Evolutionary conservation across 2,113 vertebrate genomes (phyloP), one percentile per base, ranked within the genome.

Genomic region (Rhinoderma darwinii): DNA sequence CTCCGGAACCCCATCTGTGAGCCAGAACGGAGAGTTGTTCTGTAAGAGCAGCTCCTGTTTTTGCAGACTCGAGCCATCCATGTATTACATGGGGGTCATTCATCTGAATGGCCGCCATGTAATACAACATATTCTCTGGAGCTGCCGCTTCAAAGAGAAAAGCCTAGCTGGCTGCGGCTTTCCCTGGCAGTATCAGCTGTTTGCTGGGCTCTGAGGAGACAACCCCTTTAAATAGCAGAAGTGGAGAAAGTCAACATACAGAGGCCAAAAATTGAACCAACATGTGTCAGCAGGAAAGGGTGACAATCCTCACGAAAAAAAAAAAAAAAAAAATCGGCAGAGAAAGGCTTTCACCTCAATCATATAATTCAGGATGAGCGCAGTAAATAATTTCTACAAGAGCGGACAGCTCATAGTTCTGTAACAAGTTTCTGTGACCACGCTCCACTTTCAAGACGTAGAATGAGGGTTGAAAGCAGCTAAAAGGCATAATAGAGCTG

Each of bases 401-500:
- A 77, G 63, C 54, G 75, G 43, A 79, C 44, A 70, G 43, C 27
- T 72, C 18, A 22, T 17, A 56, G 66, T 32, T 56, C 44, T 72
- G 44, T 20, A 30, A 25, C 73, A 77, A 61, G 54, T 44, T 63
- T 74, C 11, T 27, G 35, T 63, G 54, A 59, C 14, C 63, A 79
- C 12, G 18, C 35, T 73, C 50, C 18, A 59, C 50, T 86, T 82
- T 81, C n/a, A 74, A 27, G 59, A 80, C 61, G 32, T 72, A 66
- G 8, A 56, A 66, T 44, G 54, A 30, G 35, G 43, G 44, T 56
- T 56, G 77, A 41, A 15, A 78, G 47, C 30, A 70, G 32, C 84
- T 86, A 25, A 80, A 86, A 86, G 44, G 56, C 77, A 43, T 81
- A 86, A 87, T 87, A 61, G 76, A 73, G 50, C 25, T 25, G 59